Base-by-base conservation (phyloP, 2,113 vertebrate species). In the Tupaia chinensis region DNA sequence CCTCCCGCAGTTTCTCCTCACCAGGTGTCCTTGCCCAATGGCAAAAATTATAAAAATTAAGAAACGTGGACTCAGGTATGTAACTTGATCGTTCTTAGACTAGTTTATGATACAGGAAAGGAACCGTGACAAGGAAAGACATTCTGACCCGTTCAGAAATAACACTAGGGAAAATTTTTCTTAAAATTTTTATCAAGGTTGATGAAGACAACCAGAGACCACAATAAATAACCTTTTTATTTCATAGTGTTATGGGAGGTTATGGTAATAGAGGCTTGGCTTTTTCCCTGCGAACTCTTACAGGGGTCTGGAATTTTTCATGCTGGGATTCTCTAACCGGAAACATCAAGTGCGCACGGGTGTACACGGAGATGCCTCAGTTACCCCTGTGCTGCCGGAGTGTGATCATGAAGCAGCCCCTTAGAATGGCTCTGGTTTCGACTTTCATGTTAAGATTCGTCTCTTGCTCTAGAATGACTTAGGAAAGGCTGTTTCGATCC, bases 401-500 rank as follows among this genome's bases (percentile, higher is more conserved):
- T 14, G 9, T 34, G 80, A 8, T 70, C 95, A 20, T 88, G 86
- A 87, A 84, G 77, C 79, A 85, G 74, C 34, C 70, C 17, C 3
- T 89, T 84, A 78, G 90, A 68, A 17, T 22, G 68, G 12, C n/a
- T 80, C 73, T 58, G n/a, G 1, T 95, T 97, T 17, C 14, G 44
- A 60, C 92, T 54, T 88, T 80, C 78, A 0, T 44, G 77, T 92
- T 91, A 97, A 78, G 90, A 93, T 80, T 77, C 56, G 27, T 78
- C 7, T 56, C 76, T 60, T 65, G 61, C n/a, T n/a, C n/a, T n/a
- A n/a, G n/a, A n/a, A n/a, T n/a, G n/a, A n/a, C n/a, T n/a, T n/a
- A n/a, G n/a, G 96, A 98, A 98, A 99, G 17, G 98, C 97, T 98
- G 98, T 98, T 98, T 98, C 98, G 99, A 98, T 96, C n/a, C 80